phyloP scores from a whole-genome alignment of 1,140 invertebrate genomes.

The Papilio polyxenes region DNA sequence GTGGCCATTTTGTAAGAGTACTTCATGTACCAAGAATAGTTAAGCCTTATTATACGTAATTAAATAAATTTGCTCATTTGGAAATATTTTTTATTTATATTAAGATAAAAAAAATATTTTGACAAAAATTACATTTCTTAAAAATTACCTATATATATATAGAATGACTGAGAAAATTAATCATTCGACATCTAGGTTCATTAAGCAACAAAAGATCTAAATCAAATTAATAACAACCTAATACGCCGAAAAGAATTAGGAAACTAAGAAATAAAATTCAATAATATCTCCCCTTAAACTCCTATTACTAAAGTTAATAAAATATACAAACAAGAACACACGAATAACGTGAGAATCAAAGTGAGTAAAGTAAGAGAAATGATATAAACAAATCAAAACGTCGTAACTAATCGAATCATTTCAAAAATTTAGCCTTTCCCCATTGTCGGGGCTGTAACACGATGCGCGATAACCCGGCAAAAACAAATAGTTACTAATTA shows the following conservation, averaged over 20 bases:
- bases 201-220: too few relatives aligned
- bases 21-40: neutral
- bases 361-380: constrained; percentile 45
- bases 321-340: neutral
- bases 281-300: too few relatives aligned
- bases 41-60: neutral
- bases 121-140: too few relatives aligned
- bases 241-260: too few relatives aligned
- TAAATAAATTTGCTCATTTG: neutral
- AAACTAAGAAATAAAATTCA: too few relatives aligned
- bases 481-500: constrained; percentile 77
- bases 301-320: too few relatives aligned
- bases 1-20: constrained; percentile 1
- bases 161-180: too few relatives aligned
- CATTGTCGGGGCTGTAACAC: constrained; percentile 58
- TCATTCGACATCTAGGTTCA: too few relatives aligned
- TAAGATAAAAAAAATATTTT: too few relatives aligned
- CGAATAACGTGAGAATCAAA: constrained; percentile 28
- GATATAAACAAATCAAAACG: constrained; percentile 55
- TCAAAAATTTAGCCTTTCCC: constrained; percentile 58
- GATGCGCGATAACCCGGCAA: constrained; percentile 57
- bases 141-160: too few relatives aligned
- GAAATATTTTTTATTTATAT: neutral
- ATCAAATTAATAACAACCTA: too few relatives aligned
- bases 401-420: constrained; percentile 57